Evolutionary conservation across 2,888 invertebrate species (phyloP).

Genomic region (Nomada ruficornis): DNA sequence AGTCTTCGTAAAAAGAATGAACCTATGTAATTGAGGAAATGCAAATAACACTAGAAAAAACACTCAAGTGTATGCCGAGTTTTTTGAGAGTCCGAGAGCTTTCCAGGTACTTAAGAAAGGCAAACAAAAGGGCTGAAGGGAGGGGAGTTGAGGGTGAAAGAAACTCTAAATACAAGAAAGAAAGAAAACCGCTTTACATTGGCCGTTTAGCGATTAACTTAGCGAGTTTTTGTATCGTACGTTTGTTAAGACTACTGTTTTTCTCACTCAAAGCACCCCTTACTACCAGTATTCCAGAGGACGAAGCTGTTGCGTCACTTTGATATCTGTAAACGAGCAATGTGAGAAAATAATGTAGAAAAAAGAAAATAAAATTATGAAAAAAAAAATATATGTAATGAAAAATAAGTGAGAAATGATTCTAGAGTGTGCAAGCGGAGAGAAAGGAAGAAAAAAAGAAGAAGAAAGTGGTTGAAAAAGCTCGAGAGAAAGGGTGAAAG

Average conservation of each 20-base stretch:
- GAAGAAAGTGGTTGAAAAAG: neutral
- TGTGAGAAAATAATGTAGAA: constrained; percentile 29
- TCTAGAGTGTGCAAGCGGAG: constrained; percentile 6
- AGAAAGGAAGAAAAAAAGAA: constrained; percentile 7
- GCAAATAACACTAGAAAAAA: constrained; percentile 34
- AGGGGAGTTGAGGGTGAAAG: neutral
- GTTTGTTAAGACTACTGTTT: constrained; percentile 81
- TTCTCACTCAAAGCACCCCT: constrained; percentile 72
- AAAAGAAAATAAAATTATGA: neutral
- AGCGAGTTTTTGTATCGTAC: constrained; percentile 75
- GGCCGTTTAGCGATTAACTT: constrained; percentile 77
- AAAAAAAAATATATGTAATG: neutral
- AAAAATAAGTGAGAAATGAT: constrained; percentile 1
- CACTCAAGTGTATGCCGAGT: constrained; percentile 66
- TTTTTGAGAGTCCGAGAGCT: constrained; percentile 80
- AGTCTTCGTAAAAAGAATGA: constrained; percentile 61
- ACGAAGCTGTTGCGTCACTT: constrained; percentile 34
- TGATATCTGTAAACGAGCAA: constrained; percentile 45
- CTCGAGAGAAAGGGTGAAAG: neutral
- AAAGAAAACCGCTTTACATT: constrained; percentile 77
- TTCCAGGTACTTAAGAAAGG: constrained; percentile 79
- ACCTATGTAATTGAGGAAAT: constrained; percentile 46
- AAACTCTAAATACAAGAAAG: constrained; percentile 10
- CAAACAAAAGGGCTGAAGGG: neutral
- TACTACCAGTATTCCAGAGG: constrained; percentile 81